Base-by-base conservation (phyloP, 2,113 vertebrate species). In the Verasper variegatus region DNA sequence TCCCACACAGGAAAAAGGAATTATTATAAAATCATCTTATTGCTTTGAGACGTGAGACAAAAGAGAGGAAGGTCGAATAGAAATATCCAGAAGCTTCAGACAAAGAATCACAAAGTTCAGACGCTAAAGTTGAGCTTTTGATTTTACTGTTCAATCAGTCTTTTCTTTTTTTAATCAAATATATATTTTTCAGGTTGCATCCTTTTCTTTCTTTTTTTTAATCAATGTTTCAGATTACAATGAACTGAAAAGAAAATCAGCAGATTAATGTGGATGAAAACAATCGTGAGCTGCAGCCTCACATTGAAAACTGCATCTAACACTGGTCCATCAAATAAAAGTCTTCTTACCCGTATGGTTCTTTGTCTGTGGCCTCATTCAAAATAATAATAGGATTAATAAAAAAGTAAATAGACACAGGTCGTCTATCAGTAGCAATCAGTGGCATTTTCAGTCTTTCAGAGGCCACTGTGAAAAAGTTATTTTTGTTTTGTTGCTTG, bases 301-400 rank as follows among this genome's bases (percentile, higher is more conserved):
- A 31, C 27, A 31, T 31, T 6, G 27, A 31, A 31, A 31, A 31
- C 5, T 6, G 5, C 5, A 31, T 31, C 27, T 31, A 2, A 10
- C 1, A 35, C 35, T 10, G 35, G 8, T 37, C 35, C 35, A 37
- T 10, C 35, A 37, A 10, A 6, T 31, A 6, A 31, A 31, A 3
- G 6, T 27, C 40, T 24, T 47, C 35, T 42, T 5, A n/a, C 60
- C 17, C 54, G n/a, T 45, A 2, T 78, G 77, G 42, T 76, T 82
- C 81, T 82, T 65, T 82, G 69, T 54, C 64, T 49, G 35, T 63
- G 45, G 37, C 68, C 58, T 58, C 18, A 24, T 64, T n/a, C 35
- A 68, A 10, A 45, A 69, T 13, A 45, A 68, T 10, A 31, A 31
- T 8, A 62, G 2, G 2, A 45, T 31, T 31, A 31, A 31, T 31